Percentiles rank a stretch among this genome's conserved stretches.
phyloP scores from a whole-genome alignment of 2,888 invertebrate genomes.

The Aporophyla nigra region DNA sequence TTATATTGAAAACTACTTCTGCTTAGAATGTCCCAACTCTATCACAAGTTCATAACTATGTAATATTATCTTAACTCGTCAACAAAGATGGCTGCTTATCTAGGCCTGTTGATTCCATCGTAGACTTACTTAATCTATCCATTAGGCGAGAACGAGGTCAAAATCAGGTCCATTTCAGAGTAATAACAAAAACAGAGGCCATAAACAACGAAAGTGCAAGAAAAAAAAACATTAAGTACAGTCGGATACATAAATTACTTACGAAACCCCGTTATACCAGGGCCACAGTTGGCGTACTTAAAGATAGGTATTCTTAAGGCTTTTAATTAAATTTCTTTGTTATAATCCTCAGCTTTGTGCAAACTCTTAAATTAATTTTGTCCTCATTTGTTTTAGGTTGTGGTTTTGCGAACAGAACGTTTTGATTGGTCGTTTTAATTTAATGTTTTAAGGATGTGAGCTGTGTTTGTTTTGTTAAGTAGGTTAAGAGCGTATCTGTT shows the following conservation, averaged over 20 bases:
- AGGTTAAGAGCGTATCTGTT: conserved; percentile 11
- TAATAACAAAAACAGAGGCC: neutral
- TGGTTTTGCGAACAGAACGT: conserved; percentile 16
- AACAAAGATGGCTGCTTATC: neutral
- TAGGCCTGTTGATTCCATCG: neutral
- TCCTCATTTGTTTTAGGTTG: conserved; percentile 43
- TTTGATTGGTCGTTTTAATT: conserved; percentile 40
- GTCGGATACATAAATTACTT: conserved; percentile 42
- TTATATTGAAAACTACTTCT: no score
- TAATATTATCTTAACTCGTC: neutral
- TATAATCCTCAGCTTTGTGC: conserved; percentile 60
- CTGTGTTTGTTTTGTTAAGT: conserved; percentile 8
- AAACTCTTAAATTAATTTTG: conserved; percentile 59
- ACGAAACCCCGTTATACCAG: conserved; percentile 34
- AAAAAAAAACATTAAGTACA: conserved; percentile 19
- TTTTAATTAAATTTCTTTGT: conserved; percentile 73
- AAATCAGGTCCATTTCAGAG: neutral
- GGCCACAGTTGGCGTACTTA: conserved; percentile 38
- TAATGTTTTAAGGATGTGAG: conserved; percentile 13
- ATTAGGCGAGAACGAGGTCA: neutral
- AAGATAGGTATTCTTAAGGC: conserved; percentile 57
- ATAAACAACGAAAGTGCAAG: neutral
- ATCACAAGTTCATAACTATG: neutral
- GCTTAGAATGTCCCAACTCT: neutral
- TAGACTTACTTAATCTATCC: neutral